These are phyloP conservation scores for Myopa tessellatipennis DNA, from an alignment of 2,888 invertebrate genomes.

Conservation along the genomic window DNA sequence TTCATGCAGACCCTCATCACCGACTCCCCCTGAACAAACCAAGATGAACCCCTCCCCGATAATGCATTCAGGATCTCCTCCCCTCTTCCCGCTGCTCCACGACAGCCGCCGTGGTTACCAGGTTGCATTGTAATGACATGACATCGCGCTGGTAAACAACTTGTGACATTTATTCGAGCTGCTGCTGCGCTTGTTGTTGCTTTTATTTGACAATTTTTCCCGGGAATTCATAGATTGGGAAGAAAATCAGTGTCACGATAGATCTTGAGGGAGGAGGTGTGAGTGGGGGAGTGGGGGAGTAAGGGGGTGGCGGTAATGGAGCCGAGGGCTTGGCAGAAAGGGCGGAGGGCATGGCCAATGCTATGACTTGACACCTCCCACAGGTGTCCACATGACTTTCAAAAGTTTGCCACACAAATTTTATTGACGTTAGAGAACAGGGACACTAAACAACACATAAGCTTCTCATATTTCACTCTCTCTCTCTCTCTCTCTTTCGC, in stretches of 20 bases:
- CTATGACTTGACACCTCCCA: background rate
- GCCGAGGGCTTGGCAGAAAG: background rate
- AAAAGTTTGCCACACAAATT: slow-evolving; percentile 32
- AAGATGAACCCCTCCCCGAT: too few species aligned
- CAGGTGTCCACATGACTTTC: slow-evolving; percentile 42
- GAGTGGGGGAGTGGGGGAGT: background rate
- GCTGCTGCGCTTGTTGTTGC: background rate
- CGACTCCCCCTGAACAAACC: too few species aligned
- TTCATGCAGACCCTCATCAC: too few species aligned
- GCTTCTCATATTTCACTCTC: background rate
- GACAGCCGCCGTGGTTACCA: background rate
- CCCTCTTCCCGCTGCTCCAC: background rate
- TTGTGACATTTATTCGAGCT: slow-evolving; percentile 15
- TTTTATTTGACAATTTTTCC: background rate
- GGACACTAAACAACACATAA: slow-evolving; percentile 8
- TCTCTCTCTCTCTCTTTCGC: background rate
- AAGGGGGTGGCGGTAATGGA: background rate
- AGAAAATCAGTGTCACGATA: background rate
- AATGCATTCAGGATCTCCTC: too few species aligned
- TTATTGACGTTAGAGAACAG: slow-evolving; percentile 24
- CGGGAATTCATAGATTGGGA: background rate
- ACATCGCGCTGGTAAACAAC: slow-evolving; percentile 20
- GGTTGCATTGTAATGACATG: background rate
- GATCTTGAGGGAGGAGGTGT: background rate
- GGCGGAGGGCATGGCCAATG: too few species aligned